These are phyloP conservation scores for Dolichopus griseipennis DNA, from an alignment of 2,888 invertebrate genomes.

Conservation along the genomic window DNA sequence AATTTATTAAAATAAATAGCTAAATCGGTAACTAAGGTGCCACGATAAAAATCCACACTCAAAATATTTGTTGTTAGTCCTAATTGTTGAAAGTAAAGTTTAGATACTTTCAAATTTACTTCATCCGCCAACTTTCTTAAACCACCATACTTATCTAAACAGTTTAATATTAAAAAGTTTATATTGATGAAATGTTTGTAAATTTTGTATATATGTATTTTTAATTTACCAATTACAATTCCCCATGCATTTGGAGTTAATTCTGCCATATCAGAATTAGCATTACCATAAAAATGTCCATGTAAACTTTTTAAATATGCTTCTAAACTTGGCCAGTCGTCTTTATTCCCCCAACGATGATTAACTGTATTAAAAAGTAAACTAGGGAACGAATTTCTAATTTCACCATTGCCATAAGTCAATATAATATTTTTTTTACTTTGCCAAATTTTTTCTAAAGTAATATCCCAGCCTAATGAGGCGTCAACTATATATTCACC, in stretches of 20 bases:
- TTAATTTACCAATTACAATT: slow-evolving; percentile 41
- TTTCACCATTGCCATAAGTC: slow-evolving; percentile 44
- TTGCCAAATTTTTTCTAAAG: slow-evolving; percentile 46
- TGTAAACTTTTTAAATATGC: slow-evolving; percentile 41
- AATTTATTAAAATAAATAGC: slow-evolving; percentile 37
- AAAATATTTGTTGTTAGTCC: slow-evolving; percentile 50
- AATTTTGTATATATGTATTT: neutral
- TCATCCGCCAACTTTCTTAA: slow-evolving; percentile 54
- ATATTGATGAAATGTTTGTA: too few relatives aligned
- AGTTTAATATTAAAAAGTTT: slow-evolving; percentile 28
- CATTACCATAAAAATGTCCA: slow-evolving; percentile 35
- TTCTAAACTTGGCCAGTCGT: slow-evolving; percentile 47
- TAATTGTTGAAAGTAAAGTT: slow-evolving; percentile 48
- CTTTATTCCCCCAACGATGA: slow-evolving; percentile 61
- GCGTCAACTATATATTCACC: slow-evolving; percentile 47
- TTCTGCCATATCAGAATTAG: slow-evolving; percentile 59
- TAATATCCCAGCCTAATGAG: slow-evolving; percentile 44
- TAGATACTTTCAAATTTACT: slow-evolving; percentile 53
- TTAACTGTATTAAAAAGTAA: slow-evolving; percentile 50
- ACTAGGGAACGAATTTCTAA: slow-evolving; percentile 37
- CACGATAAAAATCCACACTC: slow-evolving; percentile 54
- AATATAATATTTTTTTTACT: slow-evolving; percentile 46
- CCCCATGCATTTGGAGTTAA: slow-evolving; percentile 54
- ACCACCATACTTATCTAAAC: slow-evolving; percentile 47
- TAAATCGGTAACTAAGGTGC: slow-evolving; percentile 50